phyloP scores from a whole-genome alignment of 2,113 vertebrate species.

The Triplophysa dalaica region DNA sequence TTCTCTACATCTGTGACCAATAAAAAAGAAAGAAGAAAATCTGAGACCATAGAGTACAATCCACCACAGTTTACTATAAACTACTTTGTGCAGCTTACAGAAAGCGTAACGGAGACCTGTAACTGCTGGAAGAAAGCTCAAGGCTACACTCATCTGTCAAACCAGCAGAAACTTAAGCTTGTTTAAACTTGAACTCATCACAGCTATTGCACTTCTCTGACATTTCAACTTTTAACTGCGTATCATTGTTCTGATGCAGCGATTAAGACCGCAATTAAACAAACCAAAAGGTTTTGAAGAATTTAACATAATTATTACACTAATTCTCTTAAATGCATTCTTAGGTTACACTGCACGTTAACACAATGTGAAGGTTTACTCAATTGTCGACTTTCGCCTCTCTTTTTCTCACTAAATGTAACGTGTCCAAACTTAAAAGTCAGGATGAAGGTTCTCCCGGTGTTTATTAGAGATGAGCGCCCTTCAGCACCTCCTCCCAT shows the following conservation, averaged over 20 bases:
- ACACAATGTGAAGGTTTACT: neutral
- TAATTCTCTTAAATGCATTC: no score
- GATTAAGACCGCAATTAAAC: no score
- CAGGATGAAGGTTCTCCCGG: neutral
- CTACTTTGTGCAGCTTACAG: neutral
- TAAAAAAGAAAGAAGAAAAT: neutral
- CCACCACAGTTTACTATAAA: neutral
- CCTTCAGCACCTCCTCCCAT: neutral
- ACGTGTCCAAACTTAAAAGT: neutral
- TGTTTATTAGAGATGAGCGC: neutral
- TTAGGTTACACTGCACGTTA: neutral
- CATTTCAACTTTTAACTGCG: slow-evolving; percentile 17
- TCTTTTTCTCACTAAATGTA: no score
- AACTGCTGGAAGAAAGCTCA: neutral
- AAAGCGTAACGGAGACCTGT: neutral
- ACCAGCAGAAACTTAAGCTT: neutral
- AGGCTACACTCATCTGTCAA: slow-evolving; percentile 1
- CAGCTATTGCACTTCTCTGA: neutral
- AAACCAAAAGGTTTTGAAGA: no score
- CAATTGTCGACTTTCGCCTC: neutral
- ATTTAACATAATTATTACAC: no score
- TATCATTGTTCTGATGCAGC: no score
- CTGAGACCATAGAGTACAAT: slow-evolving; percentile 1
- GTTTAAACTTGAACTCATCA: slow-evolving; percentile 38
- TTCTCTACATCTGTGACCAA: slow-evolving; percentile 48